Evolutionary conservation across 2,797 vertebrate genomes (phyloP).

Genomic region (Neosilurus hyrtlii): DNA sequence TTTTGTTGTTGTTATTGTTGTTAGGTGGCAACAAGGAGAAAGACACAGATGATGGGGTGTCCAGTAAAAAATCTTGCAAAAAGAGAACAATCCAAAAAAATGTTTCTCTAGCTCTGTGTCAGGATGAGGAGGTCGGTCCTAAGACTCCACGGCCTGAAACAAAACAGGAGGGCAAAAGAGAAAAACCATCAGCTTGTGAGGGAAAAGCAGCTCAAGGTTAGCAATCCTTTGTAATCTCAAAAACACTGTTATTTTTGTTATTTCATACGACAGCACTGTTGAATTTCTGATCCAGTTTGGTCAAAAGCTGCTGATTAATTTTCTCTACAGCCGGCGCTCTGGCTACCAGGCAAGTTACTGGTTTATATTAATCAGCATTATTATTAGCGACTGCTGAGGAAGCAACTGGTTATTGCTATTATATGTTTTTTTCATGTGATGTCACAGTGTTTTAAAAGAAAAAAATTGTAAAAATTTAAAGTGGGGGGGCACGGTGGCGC

Average conservation of each 20-base stretch:
- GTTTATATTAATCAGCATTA: slow-evolving; percentile 5
- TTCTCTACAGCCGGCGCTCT: neutral
- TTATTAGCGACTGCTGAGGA: too few relatives aligned
- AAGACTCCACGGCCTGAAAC: neutral
- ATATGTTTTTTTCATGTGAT: too few relatives aligned
- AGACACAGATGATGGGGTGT: neutral
- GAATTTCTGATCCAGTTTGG: neutral
- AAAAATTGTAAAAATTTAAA: too few relatives aligned
- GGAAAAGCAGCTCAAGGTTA: slow-evolving; percentile 27
- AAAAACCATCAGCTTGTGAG: slow-evolving; percentile 23
- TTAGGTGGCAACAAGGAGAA: neutral
- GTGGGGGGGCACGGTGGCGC: too few relatives aligned
- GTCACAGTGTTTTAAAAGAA: too few relatives aligned
- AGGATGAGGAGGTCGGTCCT: neutral
- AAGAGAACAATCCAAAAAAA: slow-evolving; percentile 12
- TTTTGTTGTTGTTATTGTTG: neutral
- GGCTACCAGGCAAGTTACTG: neutral
- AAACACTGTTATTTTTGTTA: neutral
- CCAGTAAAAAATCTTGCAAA: slow-evolving; percentile 1
- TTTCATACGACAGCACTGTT: neutral
- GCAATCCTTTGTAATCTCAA: neutral
- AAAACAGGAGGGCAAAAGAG: slow-evolving; percentile 34
- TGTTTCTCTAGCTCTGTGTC: slow-evolving; percentile 5
- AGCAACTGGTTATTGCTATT: too few relatives aligned
- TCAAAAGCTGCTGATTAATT: neutral